phyloP scores from a whole-genome alignment of 2,113 vertebrate genomes.

The Dipodomys ordii region DNA sequence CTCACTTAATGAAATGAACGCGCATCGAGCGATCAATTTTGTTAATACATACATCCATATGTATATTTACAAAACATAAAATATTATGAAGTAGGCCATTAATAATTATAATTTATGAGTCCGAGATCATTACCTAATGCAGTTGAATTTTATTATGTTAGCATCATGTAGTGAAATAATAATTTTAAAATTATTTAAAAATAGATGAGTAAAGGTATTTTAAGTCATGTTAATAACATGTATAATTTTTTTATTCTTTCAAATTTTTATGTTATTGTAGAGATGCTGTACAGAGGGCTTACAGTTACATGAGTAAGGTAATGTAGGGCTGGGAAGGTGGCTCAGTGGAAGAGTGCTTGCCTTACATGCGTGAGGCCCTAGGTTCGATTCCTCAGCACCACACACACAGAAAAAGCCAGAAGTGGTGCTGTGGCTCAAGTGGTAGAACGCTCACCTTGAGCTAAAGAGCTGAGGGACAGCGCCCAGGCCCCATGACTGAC shows the following conservation, averaged over 20 bases:
- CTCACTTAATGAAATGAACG: constrained; percentile 64
- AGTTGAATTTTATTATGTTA: constrained; percentile 1
- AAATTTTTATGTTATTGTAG: too few relatives aligned
- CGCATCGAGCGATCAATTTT: constrained; percentile 44
- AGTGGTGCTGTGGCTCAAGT: too few relatives aligned
- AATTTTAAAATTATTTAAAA: background rate
- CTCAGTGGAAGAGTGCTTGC: too few relatives aligned
- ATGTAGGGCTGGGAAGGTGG: too few relatives aligned
- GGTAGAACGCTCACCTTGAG: too few relatives aligned
- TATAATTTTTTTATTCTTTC: background rate
- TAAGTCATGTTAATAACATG: background rate
- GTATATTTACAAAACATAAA: background rate
- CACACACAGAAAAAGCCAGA: too few relatives aligned
- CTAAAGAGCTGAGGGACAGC: too few relatives aligned
- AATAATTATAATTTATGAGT: constrained; percentile 40
- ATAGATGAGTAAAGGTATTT: background rate
- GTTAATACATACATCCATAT: constrained; percentile 30
- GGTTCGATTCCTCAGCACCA: too few relatives aligned
- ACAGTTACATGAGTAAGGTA: too few relatives aligned
- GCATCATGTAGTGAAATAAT: background rate
- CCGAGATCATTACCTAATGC: background rate
- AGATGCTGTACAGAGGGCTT: too few relatives aligned
- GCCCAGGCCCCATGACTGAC: too few relatives aligned
- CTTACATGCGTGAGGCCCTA: too few relatives aligned
- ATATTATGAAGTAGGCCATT: background rate